Base-by-base conservation (phyloP, 1,140 invertebrate species). In the Drosophila repleta region DNA sequence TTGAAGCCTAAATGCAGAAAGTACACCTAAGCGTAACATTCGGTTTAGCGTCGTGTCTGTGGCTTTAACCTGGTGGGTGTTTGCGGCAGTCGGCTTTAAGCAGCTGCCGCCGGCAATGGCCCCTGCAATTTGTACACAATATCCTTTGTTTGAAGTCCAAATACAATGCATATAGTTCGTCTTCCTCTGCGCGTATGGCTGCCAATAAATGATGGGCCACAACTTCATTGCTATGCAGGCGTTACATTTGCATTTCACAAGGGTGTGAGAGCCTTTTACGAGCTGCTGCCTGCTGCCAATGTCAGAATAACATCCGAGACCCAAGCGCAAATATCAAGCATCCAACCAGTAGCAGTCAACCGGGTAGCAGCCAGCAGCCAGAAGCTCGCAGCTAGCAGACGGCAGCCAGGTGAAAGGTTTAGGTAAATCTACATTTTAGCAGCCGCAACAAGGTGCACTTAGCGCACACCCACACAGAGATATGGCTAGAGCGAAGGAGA, bases 1-100 rank as follows among this genome's bases (percentile, higher is more conserved):
- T 81, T 87, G 62, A 78, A 82, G 78, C 73, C 75, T 88, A 82
- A 88, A 87, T 87, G 75, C 83, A 87, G 79, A 83, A 82, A 76
- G 79, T 76, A 87, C 83, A 83, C 79, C 79, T 88, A 71, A 74
- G 72, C 72, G 71, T 77, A 66, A 46, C 39, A 73, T 79, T 79
- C 70, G 58, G 60, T 60, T 69, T 60, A 60, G 35, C 63, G 46
- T 41, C 41, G 45, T 71, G 45, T 17, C 29, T 5, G 63, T 51
- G 51, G 79, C 64, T 64, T 74, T 56, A 57, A 51, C 32, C 29
- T 7, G 21, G 11, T 1, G 10, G 0, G 15, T 18, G 15, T 53
- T 20, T 20, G 10, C 32, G 10, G 20, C n/a, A 18, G 10, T 8
- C 35, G 56, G 53, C 55, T 67, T 67, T 53, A 67, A 66, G 32